These are phyloP conservation scores for Macaria notata DNA, from an alignment of 2,888 invertebrate genomes.

Conservation along the genomic window DNA sequence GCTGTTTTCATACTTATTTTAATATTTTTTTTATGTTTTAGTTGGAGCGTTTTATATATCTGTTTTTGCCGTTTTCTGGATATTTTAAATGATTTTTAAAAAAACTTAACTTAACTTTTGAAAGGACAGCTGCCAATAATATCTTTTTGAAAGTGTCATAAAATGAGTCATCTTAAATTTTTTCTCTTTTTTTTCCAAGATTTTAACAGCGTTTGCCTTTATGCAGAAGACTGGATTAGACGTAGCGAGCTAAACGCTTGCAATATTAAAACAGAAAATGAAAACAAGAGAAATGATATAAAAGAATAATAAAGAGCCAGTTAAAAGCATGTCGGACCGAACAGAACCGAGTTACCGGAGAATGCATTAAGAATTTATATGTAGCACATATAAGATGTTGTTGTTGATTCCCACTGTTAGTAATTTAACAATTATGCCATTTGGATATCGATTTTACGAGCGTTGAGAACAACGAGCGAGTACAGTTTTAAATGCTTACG, in stretches of 20 bases:
- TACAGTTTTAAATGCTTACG: constrained; percentile 59
- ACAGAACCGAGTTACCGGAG: background rate
- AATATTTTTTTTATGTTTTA: no score
- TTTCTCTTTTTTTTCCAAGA: background rate
- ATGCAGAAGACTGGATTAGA: background rate
- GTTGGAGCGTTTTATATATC: no score
- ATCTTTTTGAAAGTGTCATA: background rate
- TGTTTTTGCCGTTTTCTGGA: no score
- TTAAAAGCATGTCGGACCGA: constrained; percentile 1
- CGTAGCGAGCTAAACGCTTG: background rate
- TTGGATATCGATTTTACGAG: constrained; percentile 45
- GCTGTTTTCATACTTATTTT: no score
- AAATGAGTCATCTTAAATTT: constrained; percentile 4
- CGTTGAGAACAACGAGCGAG: constrained; percentile 36
- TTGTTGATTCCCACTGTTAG: constrained; percentile 6
- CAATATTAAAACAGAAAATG: background rate
- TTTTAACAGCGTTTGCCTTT: background rate
- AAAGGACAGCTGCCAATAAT: constrained; percentile 8
- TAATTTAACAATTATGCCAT: constrained; percentile 31
- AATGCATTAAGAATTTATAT: background rate
- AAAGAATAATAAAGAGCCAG: background rate
- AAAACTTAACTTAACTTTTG: background rate
- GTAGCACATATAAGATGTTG: constrained; percentile 1
- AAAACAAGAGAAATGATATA: background rate
- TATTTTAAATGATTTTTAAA: no score